Evolutionary conservation across 2,888 invertebrate species (phyloP), one percentile per base, ranked within the genome.

Genomic region (Abrostola triplasia): DNA sequence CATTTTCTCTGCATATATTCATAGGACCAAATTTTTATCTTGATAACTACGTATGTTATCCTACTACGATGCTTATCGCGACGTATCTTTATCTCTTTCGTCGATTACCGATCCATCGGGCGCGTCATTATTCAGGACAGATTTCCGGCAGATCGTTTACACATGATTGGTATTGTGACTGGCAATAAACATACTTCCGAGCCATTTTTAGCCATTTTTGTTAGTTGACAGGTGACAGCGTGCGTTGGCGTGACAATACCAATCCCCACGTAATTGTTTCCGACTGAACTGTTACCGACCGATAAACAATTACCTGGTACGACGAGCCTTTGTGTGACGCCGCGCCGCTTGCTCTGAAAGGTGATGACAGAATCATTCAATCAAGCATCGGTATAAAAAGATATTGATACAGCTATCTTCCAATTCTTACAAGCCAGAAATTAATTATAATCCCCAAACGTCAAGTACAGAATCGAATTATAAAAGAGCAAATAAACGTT

Each of bases 241-340:
- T 80, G 76, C 76, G 76, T 79, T 75, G 78, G 70, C 64, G 60
- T 59, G 75, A 65, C 77, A 73, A 61, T 67, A 75, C 72, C 79
- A 67, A 82, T 80, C 76, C 70, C 70, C 63, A 49, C 65, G 77
- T 84, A 86, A 86, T 87, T 82, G 84, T 83, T 86, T 86, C 83
- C 83, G 82, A 75, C 80, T 80, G 77, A 82, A 79, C 77, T 70
- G 77, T 80, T 69, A 67, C 66, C 68, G 59, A 74, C 72, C 77
- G 79, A 73, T 79, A 81, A 78, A 79, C 79, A 79, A 79, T 76
- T 72, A 68, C 72, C 75, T 76, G 66, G 37, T 69, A 67, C 64
- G 56, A 68, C 72, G 53, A 5, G 58, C 59, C 70, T 66, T 49
- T 70, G 59, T 64, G 49, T 35, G 57, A 35, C 55, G 36, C 13